These are phyloP conservation scores for Nematostella vectensis DNA, from an alignment of 92 coral and sea anemone species.

Conservation along the genomic window DNA sequence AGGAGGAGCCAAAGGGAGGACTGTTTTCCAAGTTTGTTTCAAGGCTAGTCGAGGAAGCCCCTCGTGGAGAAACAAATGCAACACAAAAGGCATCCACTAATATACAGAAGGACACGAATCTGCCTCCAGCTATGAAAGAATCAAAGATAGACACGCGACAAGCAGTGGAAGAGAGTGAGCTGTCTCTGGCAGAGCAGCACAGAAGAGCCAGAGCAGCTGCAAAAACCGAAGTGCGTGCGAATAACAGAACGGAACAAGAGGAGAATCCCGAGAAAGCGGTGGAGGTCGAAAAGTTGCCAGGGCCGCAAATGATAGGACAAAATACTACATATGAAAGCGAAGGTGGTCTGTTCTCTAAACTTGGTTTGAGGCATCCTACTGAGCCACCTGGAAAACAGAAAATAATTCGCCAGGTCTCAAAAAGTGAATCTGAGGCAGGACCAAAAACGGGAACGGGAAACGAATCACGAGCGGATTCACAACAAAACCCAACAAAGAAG, in stretches of 20 bases:
- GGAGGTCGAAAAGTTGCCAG: background rate
- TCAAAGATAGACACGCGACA: too few species aligned
- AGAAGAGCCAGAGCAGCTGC: background rate
- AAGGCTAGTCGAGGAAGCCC: background rate
- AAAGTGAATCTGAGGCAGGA: too few species aligned
- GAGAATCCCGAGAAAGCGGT: background rate
- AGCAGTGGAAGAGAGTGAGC: too few species aligned
- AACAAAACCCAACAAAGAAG: background rate
- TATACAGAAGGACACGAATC: background rate
- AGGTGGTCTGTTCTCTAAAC: constrained; percentile 10
- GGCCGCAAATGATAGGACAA: background rate
- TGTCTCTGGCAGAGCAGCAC: too few species aligned
- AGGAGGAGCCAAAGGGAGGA: background rate
- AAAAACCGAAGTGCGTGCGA: too few species aligned
- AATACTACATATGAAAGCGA: background rate
- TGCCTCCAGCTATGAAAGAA: too few species aligned
- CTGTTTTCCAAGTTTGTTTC: background rate
- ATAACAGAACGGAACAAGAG: too few species aligned
- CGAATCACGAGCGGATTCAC: constrained; percentile 12
- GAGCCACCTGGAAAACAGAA: too few species aligned
- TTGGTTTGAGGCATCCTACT: constrained; percentile 11
- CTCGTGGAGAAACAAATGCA: background rate
- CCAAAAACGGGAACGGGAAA: too few species aligned
- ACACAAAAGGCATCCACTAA: background rate
- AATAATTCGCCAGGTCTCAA: too few species aligned